These are phyloP conservation scores for Microtus richardsoni DNA, from an alignment of 2,113 vertebrate species.

Conservation along the genomic window DNA sequence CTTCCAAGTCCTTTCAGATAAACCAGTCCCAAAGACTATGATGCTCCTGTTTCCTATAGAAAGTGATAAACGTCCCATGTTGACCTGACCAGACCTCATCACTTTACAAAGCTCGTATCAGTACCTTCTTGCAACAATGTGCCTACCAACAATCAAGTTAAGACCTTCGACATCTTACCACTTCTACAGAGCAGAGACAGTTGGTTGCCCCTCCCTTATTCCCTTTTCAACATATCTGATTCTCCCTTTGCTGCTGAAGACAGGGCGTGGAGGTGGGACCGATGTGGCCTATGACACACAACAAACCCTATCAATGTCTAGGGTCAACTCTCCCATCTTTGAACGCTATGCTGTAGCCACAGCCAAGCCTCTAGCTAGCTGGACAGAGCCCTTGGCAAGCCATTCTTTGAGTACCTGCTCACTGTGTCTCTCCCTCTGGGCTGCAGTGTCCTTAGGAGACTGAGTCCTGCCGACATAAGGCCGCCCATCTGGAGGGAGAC, in stretches of 20 bases:
- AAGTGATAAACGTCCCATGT: not conserved
- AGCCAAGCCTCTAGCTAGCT: not conserved
- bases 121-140: not conserved
- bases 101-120: not conserved
- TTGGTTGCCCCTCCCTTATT: not conserved
- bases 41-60: not conserved
- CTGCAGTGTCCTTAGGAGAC: not conserved
- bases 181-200: not conserved
- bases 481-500: not conserved
- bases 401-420: too few relatives aligned
- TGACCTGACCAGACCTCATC: not conserved
- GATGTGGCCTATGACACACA: too few relatives aligned
- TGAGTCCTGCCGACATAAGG: not conserved
- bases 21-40: not conserved
- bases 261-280: not conserved
- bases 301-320: not conserved
- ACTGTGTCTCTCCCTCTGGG: not conserved
- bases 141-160: not conserved
- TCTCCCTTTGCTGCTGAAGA: not conserved
- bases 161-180: not conserved
- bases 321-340: not conserved
- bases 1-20: not conserved
- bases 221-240: not conserved
- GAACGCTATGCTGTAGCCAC: too few relatives aligned
- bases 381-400: not conserved